Base-by-base conservation (phyloP, 2,888 invertebrate species). In the Apeira syringaria region DNA sequence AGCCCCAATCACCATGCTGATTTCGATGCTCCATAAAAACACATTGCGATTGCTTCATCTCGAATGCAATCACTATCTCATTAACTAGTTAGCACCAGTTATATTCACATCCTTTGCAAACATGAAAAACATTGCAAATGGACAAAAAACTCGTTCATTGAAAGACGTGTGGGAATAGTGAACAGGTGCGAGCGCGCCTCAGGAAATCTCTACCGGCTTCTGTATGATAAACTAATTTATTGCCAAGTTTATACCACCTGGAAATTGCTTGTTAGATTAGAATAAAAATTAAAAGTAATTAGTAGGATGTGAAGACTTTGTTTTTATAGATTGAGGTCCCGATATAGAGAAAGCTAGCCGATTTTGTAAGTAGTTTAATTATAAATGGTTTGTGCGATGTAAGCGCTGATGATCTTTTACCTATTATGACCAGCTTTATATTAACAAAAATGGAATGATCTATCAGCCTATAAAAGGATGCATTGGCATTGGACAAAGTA, bases 111-210 rank as follows among this genome's bases (percentile, higher is more conserved):
- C 79, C 80, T 74, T 67, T 55, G 62, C 56, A 48, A 56, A 61
- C 57, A 61, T 68, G 68, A 76, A 77, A 34, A 74, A 64, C 69
- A 74, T 79, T 68, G 80, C 76, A 58, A 73, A 74, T 72, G 74
- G 69, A 80, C 77, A 83, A 81, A 79, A 56, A 83, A 82, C 74
- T 63, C 59, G 79, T 75, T 80, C 76, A 76, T 80, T 80, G 80
- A 78, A 80, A 68, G 63, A 66, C 70, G 77, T 80, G 81, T 82
- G 84, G 82, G 84, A 85, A 84, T 72, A 47, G 29, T 44, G 59
- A 64, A 74, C 84, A 85, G 84, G 84, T 85, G 85, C 72, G 52
- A 36, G 74, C 68, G 50, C 40, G 74, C 68, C 72, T 73, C 67
- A 74, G 80, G 80, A 81, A 82, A 80, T 80, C 81, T 68, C 68